Conservation (phyloP, 1,140 invertebrate genomes). For the Zaprionus tsacasi region DNA sequence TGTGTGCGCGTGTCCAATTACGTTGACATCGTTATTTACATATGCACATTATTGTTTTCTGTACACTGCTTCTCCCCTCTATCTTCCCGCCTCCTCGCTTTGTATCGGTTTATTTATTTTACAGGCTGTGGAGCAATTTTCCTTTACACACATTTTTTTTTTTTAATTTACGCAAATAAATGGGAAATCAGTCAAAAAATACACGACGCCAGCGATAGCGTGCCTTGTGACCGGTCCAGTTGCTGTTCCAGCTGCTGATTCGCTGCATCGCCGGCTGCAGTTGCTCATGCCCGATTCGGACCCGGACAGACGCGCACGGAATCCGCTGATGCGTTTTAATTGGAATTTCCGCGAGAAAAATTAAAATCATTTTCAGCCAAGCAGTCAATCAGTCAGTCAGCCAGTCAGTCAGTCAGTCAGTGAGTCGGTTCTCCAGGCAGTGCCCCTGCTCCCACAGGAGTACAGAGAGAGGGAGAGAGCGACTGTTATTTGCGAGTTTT, state of each 20-base stretch:
- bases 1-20: constrained; percentile 67
- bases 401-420: constrained; percentile 1
- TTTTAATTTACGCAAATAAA: constrained; percentile 77
- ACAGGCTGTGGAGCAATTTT: constrained; percentile 36
- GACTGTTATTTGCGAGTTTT: constrained; percentile 51
- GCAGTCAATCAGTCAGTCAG: constrained; percentile 6
- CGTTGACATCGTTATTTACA: constrained; percentile 75
- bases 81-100: constrained; percentile 34
- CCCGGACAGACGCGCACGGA: constrained; percentile 25
- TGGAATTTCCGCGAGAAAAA: constrained; percentile 80
- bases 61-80: constrained; percentile 18
- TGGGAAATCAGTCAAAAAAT: constrained; percentile 73
- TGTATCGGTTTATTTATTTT: constrained; percentile 77
- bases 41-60: constrained; percentile 73
- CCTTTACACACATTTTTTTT: constrained; percentile 8
- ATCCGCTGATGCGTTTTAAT: constrained; percentile 78
- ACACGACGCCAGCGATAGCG: constrained; percentile 31
- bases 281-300: constrained; percentile 12
- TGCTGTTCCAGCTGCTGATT: constrained; percentile 30
- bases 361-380: constrained; percentile 68
- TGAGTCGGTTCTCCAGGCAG: background rate
- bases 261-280: constrained; percentile 8
- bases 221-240: constrained; percentile 26
- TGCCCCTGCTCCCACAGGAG: too few relatives aligned
- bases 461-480: background rate